Base-by-base conservation (phyloP, 2,888 invertebrate species). In the Hydropsyche betteni region DNA sequence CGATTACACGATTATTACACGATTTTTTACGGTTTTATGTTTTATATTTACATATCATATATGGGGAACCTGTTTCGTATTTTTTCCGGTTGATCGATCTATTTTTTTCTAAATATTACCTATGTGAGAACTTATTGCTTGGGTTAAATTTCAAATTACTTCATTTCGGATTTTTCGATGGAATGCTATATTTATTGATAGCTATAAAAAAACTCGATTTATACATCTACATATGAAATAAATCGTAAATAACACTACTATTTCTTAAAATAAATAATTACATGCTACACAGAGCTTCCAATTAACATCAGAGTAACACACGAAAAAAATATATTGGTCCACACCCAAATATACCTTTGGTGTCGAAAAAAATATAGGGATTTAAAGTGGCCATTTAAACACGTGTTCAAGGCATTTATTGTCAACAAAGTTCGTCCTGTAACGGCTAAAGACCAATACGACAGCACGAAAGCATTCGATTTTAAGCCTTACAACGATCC, bases 331-430 rank as follows among this genome's bases (percentile, higher is more conserved):
- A 51, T 69, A 70, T 70, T 70, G 53, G 53, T 70, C 64, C 68
- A 68, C 75, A 75, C 71, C 75, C 75, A 71, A 55, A 71, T 71
- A 72, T 75, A 75, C 69, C 53, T 75, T 34, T 53, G 52, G 52
- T 44, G 64, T 44, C 44, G 68, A 38, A 71, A 76, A 75, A 73
- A 76, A 74, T 74, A 38, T 69, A 53, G 74, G 74, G 53, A 74
- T 70, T 70, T 76, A 76, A 85, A 85, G 84, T 86, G 86, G 86
- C 85, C 83, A 84, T 84, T 85, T 83, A 84, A 80, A 87, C 87
- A 87, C 86, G 86, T 86, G 86, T 86, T 84, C 84, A 80, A 79
- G 82, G 80, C 82, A 82, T 81, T 76, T 76, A 76, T 76, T 76
- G 76, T 76, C 76, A 76, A 76, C 76, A 76, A 33, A 50, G 69